Evolutionary conservation across 2,113 vertebrate species (phyloP).

Genomic region (Pseudopodoces humilis): DNA sequence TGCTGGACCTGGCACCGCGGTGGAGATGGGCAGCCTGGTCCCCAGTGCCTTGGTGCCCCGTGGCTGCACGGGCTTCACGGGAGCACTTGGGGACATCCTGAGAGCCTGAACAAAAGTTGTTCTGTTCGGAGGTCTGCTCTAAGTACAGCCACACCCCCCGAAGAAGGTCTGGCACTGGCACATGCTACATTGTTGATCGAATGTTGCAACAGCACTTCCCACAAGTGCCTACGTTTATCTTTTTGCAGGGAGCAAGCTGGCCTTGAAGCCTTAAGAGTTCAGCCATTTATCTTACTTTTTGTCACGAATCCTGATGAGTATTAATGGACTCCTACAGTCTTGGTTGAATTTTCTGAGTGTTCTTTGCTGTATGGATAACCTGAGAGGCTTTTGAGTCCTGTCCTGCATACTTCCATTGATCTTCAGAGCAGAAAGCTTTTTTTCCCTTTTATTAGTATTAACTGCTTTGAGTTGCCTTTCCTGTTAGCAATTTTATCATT

Average conservation of each 20-base stretch:
- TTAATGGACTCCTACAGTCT: background rate
- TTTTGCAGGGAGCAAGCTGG: background rate
- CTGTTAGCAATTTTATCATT: background rate
- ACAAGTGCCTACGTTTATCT: background rate
- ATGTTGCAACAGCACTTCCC: background rate
- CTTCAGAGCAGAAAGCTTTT: background rate
- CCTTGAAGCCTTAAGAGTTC: background rate
- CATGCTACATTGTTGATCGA: background rate
- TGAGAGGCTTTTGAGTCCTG: background rate
- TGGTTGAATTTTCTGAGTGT: background rate
- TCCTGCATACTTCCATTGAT: background rate
- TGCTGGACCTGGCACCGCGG: accelerated
- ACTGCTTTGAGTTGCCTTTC: background rate
- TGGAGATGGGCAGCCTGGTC: background rate
- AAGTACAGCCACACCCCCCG: background rate
- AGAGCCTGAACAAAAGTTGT: accelerated
- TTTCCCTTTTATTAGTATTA: background rate
- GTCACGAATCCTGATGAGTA: background rate
- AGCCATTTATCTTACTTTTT: background rate
- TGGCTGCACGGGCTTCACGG: background rate
- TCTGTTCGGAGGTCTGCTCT: background rate
- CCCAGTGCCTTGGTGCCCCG: background rate
- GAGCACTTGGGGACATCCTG: too few species aligned
- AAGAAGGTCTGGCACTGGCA: background rate
- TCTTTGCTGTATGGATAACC: background rate